Evolutionary conservation across 2,797 vertebrate species (phyloP).

Genomic region (Martes flavigula): DNA sequence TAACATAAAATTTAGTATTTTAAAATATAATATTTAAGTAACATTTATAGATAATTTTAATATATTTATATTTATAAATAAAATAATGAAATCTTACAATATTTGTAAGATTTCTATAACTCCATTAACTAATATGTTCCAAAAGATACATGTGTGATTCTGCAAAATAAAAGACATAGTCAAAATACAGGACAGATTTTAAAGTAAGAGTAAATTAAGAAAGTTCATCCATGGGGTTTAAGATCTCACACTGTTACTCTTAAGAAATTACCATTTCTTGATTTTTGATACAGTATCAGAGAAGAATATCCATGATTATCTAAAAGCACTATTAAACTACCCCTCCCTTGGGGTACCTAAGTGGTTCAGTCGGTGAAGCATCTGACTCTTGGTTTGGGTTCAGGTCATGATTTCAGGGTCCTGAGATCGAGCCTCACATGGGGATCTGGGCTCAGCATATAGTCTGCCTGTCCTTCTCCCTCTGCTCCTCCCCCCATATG

Average conservation of each 20-base stretch:
- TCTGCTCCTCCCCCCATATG: not conserved
- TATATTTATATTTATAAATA: not conserved
- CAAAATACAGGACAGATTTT: not conserved
- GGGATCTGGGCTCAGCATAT: not conserved
- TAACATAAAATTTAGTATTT: not conserved
- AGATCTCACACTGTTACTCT: not conserved
- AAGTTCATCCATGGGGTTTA: not conserved
- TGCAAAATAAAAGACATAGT: not conserved
- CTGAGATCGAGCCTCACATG: not conserved
- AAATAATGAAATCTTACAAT: not conserved
- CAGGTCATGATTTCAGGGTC: not conserved
- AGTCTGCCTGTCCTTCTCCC: not conserved
- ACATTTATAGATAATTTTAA: not conserved
- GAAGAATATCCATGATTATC: not conserved
- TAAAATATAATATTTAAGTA: not conserved
- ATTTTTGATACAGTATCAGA: not conserved
- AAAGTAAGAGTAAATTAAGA: not conserved
- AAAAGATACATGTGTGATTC: not conserved
- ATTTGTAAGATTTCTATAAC: not conserved
- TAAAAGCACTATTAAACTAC: not conserved
- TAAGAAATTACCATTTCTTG: not conserved
- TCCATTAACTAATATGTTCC: not conserved
- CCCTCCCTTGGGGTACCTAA: not conserved
- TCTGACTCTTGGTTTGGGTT: not conserved
- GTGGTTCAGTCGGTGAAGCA: not conserved